phyloP scores from a whole-genome alignment of 2,113 vertebrate genomes.

The Thamnophis sirtalis region DNA sequence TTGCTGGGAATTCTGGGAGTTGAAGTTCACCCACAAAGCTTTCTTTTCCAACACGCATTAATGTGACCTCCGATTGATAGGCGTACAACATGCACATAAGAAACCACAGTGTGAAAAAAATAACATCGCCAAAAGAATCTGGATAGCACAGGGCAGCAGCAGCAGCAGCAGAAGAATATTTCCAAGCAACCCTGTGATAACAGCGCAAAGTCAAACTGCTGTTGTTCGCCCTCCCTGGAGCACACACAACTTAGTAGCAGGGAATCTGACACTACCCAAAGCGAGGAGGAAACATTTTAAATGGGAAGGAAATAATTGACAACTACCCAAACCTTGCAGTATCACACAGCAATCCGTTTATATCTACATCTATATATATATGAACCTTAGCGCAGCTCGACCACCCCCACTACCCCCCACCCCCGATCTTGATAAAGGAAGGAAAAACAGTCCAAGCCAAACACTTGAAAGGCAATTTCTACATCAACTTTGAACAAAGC shows the following conservation, averaged over 20 bases:
- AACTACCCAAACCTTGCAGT: neutral
- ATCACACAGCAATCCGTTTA: neutral
- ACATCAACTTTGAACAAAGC: neutral
- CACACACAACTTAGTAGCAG: neutral
- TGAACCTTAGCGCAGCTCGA: neutral
- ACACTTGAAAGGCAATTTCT: neutral
- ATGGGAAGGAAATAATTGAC: neutral
- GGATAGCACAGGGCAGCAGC: neutral
- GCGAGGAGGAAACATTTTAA: neutral
- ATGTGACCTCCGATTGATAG: neutral
- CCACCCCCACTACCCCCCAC: too few species aligned
- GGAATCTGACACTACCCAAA: neutral
- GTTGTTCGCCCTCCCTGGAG: neutral
- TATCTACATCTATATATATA: too few species aligned
- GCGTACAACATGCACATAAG: neutral
- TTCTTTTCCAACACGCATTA: neutral
- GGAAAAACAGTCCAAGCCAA: too few species aligned
- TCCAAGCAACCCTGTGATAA: neutral
- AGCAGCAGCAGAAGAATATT: neutral
- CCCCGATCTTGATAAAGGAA: neutral
- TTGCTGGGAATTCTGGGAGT: neutral
- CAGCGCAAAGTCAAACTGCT: neutral
- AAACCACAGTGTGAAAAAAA: neutral
- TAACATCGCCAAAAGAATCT: neutral
- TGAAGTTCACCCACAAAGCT: neutral